These are phyloP conservation scores for Bombus pascuorum DNA, from an alignment of 1,140 invertebrate genomes.

Conservation along the genomic window DNA sequence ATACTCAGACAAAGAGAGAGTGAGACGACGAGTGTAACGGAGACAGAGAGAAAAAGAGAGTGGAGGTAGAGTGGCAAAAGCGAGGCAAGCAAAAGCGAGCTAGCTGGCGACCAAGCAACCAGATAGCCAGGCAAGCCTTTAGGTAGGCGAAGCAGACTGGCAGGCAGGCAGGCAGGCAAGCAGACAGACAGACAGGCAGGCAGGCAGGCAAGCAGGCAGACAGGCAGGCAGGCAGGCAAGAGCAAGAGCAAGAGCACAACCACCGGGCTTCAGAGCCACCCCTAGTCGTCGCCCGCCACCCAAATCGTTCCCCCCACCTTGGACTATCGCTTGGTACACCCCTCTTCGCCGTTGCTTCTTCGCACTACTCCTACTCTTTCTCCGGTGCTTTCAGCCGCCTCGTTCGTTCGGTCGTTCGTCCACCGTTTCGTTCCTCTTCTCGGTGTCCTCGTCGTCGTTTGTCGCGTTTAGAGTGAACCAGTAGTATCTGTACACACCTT, in stretches of 20 bases:
- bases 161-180: slow-evolving; percentile 38
- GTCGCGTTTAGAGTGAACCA: neutral
- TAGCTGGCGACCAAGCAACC: slow-evolving; percentile 26
- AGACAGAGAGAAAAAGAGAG: neutral
- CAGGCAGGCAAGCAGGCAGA: neutral
- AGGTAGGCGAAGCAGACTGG: slow-evolving; percentile 50
- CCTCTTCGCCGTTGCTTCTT: slow-evolving; percentile 29
- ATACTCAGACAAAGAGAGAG: slow-evolving; percentile 11
- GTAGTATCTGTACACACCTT: neutral
- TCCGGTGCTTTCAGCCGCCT: slow-evolving; percentile 59
- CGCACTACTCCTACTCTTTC: slow-evolving; percentile 56
- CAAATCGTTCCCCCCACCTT: slow-evolving; percentile 44
- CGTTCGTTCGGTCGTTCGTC: slow-evolving; percentile 38
- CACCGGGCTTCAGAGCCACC: slow-evolving; percentile 57
- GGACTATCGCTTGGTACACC: slow-evolving; percentile 28
- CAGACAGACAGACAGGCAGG: neutral
- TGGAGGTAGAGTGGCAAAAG: slow-evolving; percentile 4
- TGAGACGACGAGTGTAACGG: neutral
- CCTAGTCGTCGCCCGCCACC: slow-evolving; percentile 40
- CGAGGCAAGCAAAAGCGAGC: slow-evolving; percentile 54
- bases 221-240: slow-evolving; percentile 29
- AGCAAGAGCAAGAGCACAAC: slow-evolving; percentile 38
- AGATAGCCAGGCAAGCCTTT: slow-evolving; percentile 13
- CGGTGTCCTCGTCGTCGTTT: neutral
- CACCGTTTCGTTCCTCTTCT: neutral